Percentiles rank a stretch among this genome's conserved stretches.
These are phyloP conservation scores for Halesus radiatus DNA, from an alignment of 1,140 invertebrate genomes.

Conservation along the genomic window DNA sequence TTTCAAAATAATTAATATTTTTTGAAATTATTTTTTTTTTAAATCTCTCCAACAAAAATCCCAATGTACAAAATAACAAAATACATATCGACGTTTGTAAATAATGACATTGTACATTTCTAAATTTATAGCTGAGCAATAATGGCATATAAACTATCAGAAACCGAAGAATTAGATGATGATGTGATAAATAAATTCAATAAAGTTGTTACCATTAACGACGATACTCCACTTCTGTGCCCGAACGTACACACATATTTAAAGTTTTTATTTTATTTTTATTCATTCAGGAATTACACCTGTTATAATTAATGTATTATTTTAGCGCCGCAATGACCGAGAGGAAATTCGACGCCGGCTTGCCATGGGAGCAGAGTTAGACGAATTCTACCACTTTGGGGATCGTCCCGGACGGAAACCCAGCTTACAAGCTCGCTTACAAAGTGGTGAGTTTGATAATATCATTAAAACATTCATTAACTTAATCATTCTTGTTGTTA, in stretches of 20 bases:
- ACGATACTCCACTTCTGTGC: conserved; percentile 51
- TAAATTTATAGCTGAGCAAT: neutral
- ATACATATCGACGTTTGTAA: too few species aligned
- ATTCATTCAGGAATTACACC: neutral
- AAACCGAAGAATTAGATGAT: neutral
- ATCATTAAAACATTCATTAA: too few species aligned
- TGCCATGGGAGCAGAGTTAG: conserved; percentile 87
- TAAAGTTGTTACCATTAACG: conserved; percentile 72
- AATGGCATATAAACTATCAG: neutral
- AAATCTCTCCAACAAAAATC: too few species aligned
- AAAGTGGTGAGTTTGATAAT: conserved; percentile 77
- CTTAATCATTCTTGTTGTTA: too few species aligned
- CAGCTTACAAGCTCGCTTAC: conserved; percentile 87
- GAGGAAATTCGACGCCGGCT: conserved; percentile 91
- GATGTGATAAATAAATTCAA: conserved; percentile 75
- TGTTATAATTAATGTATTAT: conserved; percentile 53
- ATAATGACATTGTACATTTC: too few species aligned
- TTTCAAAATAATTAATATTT: too few species aligned
- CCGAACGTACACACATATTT: neutral
- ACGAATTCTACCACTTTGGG: conserved; percentile 78
- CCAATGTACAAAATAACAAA: too few species aligned
- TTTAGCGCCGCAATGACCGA: conserved; percentile 88
- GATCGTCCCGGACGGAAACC: conserved; percentile 83
- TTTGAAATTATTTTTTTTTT: too few species aligned
- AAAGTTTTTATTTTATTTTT: neutral